Conservation (phyloP, 1,140 invertebrate species). For the Bathynomus jamesi region DNA sequence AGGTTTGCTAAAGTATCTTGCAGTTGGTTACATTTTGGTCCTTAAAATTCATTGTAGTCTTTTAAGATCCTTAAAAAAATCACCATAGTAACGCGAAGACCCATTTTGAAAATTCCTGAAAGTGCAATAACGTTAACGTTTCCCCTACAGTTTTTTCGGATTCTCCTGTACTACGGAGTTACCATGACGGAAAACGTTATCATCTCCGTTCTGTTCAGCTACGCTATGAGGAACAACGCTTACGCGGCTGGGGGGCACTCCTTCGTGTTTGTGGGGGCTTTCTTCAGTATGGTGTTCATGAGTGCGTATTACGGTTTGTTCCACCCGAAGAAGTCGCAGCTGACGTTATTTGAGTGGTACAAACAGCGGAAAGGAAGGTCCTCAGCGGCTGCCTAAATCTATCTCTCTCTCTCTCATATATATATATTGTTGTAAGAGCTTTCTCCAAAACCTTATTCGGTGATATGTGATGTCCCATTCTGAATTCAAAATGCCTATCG, state of each 20-base stretch:
- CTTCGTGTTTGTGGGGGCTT: background rate
- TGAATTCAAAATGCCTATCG: no score
- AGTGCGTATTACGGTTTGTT: background rate
- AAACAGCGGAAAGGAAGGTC: background rate
- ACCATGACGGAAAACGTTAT: background rate
- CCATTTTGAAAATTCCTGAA: no score
- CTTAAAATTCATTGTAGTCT: no score
- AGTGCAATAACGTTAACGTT: no score
- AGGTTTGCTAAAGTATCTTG: no score
- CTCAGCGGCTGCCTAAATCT: background rate
- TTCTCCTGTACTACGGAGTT: background rate
- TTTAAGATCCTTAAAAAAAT: no score
- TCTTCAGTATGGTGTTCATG: background rate
- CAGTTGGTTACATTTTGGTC: no score
- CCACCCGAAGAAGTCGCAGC: background rate
- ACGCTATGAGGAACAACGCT: background rate
- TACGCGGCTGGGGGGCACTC: background rate
- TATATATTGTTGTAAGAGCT: no score
- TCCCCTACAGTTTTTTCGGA: background rate
- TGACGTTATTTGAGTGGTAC: background rate
- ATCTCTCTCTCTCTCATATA: no score
- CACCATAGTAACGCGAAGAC: no score
- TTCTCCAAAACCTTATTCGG: no score
- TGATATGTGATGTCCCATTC: no score
- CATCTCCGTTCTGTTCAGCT: background rate